These are phyloP conservation scores for Cavia aperea DNA, from an alignment of 2,113 vertebrate species.

Conservation along the genomic window DNA sequence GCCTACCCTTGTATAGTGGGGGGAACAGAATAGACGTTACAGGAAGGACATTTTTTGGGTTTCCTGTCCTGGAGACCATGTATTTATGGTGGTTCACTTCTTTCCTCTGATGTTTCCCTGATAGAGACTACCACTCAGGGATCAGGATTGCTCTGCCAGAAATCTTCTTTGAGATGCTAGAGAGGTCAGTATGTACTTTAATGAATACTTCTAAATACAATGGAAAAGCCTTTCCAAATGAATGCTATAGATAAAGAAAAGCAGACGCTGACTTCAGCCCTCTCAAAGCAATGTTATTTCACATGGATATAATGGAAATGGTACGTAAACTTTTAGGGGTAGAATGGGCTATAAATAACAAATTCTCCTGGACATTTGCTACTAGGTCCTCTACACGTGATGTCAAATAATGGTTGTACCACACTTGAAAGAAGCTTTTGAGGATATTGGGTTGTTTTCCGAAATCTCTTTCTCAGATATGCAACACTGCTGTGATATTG, in stretches of 20 bases:
- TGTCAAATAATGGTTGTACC: neutral
- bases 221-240: neutral
- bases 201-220: neutral
- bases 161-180: neutral
- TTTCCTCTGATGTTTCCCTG: neutral
- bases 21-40: neutral
- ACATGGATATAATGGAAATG: neutral
- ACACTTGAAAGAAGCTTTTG: constrained; percentile 29
- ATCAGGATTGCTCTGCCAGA: neutral
- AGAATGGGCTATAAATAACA: constrained; percentile 35
- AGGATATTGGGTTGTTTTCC: constrained; percentile 39
- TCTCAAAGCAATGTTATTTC: neutral
- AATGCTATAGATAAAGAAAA: neutral
- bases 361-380: neutral
- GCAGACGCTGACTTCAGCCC: neutral
- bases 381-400: neutral
- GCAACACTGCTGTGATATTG: constrained; percentile 28
- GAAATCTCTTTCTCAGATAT: constrained; percentile 32
- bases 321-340: neutral
- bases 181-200: neutral
- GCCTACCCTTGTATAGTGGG: neutral
- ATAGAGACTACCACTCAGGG: neutral
- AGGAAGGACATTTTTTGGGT: accelerated
- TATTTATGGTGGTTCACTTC: neutral
- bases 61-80: neutral